Conservation (phyloP, 2,797 vertebrate genomes). For the Chelon labrosus region DNA sequence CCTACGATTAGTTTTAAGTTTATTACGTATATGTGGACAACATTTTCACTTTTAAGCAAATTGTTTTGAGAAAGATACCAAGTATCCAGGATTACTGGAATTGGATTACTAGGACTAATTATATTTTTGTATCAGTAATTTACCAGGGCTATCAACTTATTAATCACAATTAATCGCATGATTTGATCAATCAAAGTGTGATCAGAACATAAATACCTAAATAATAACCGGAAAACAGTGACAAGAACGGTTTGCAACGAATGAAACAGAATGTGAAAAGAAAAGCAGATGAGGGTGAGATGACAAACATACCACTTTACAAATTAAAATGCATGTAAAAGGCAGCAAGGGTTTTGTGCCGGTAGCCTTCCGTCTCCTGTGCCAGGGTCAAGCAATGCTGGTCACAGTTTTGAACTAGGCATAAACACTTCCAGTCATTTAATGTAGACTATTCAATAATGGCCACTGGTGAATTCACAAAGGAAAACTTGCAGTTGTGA, state of each 20-base stretch:
- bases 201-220: conserved; percentile 15
- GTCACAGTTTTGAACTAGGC: conserved; percentile 7
- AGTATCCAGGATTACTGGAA: too few relatives aligned
- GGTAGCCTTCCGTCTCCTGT: not conserved
- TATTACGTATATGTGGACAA: not conserved
- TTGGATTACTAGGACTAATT: not conserved
- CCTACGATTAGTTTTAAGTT: not conserved
- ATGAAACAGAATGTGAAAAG: conserved; percentile 34
- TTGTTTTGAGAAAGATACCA: too few relatives aligned
- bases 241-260: conserved; percentile 22
- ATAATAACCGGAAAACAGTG: not conserved
- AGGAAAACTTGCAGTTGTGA: too few relatives aligned
- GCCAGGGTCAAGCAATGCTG: not conserved
- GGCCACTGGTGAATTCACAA: too few relatives aligned
- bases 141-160: not conserved
- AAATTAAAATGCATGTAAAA: conserved; percentile 9
- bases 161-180: not conserved
- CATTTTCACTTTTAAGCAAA: too few relatives aligned
- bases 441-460: not conserved
- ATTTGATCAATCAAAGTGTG: not conserved
- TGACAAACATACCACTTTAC: conserved; percentile 17
- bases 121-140: not conserved
- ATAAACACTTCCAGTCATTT: conserved; percentile 22
- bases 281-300: conserved; percentile 57
- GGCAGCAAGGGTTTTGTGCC: not conserved